A percentile compares a stretch with the other conserved stretches of the same genome.
phyloP scores from a whole-genome alignment of 2,888 invertebrate genomes.

The Hydroisotoma schaefferi region DNA sequence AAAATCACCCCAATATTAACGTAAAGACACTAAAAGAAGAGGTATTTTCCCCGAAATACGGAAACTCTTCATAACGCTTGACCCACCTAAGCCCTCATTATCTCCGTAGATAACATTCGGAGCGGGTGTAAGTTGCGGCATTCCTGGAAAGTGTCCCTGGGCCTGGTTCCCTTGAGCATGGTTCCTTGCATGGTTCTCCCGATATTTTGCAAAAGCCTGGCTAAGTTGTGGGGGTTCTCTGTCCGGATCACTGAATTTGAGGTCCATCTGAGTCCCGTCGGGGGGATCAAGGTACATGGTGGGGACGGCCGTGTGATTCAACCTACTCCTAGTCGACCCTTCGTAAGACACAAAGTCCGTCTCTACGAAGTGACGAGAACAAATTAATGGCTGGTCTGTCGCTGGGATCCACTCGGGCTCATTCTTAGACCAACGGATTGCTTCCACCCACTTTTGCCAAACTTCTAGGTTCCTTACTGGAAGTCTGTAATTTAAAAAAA shows the following conservation, averaged over 20 bases:
- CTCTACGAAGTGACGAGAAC: slow-evolving; percentile 27
- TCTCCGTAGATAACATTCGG: no score
- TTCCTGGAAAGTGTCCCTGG: no score
- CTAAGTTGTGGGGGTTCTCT: slow-evolving; percentile 4
- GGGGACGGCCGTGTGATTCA: slow-evolving; percentile 29
- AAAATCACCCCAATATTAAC: background rate
- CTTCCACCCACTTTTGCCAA: slow-evolving; percentile 7
- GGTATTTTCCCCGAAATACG: no score
- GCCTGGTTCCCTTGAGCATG: no score
- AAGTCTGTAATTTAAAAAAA: slow-evolving; percentile 16
- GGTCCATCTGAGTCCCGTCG: slow-evolving; percentile 25
- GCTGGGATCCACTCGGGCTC: slow-evolving; percentile 30
- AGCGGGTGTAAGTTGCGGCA: no score
- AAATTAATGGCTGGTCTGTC: slow-evolving; percentile 27
- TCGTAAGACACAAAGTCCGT: slow-evolving; percentile 30
- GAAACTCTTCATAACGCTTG: no score
- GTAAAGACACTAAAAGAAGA: background rate
- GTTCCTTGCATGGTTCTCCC: no score
- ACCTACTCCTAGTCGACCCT: slow-evolving; percentile 25
- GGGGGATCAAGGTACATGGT: slow-evolving; percentile 23
- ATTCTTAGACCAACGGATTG: slow-evolving; percentile 23
- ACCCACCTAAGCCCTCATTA: no score
- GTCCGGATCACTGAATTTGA: slow-evolving; percentile 14
- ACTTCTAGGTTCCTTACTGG: slow-evolving; percentile 28
- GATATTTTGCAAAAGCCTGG: no score